Evolutionary conservation across 2,113 vertebrate genomes (phyloP).

Genomic region (Beaufortia kweichowensis): DNA sequence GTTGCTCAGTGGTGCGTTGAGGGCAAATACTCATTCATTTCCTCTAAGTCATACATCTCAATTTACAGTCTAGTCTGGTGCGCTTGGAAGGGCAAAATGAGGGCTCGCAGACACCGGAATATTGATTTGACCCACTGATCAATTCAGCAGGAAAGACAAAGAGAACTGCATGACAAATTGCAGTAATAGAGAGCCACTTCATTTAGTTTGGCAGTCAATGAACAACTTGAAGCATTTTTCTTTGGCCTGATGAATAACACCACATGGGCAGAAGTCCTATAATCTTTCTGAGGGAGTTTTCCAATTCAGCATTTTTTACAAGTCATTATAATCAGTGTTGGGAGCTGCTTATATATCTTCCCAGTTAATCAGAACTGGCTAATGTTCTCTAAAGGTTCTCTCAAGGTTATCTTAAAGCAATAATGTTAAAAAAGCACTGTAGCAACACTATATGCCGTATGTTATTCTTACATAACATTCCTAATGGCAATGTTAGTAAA

Average conservation of each 20-base stretch:
- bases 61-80: slow-evolving; percentile 67
- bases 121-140: slow-evolving; percentile 59
- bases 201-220: slow-evolving; percentile 23
- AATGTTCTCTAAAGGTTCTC: too few species aligned
- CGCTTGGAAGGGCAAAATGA: slow-evolving; percentile 62
- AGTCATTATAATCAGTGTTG: too few species aligned
- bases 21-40: slow-evolving; percentile 70
- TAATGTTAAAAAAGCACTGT: too few species aligned
- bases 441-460: too few species aligned
- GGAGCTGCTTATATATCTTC: too few species aligned
- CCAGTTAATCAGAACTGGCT: too few species aligned
- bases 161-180: slow-evolving; percentile 67
- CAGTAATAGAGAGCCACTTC: slow-evolving; percentile 23
- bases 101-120: slow-evolving; percentile 58
- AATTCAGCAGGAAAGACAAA: slow-evolving; percentile 72
- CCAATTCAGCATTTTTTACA: neutral
- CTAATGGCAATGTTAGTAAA: too few species aligned
- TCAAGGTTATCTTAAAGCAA: too few species aligned
- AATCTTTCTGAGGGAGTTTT: neutral
- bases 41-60: slow-evolving; percentile 66
- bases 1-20: slow-evolving; percentile 69
- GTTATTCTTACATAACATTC: too few species aligned
- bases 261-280: neutral
- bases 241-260: neutral
- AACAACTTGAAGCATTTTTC: neutral